phyloP scores from a whole-genome alignment of 2,797 vertebrate species.

The Pampus argenteus region DNA sequence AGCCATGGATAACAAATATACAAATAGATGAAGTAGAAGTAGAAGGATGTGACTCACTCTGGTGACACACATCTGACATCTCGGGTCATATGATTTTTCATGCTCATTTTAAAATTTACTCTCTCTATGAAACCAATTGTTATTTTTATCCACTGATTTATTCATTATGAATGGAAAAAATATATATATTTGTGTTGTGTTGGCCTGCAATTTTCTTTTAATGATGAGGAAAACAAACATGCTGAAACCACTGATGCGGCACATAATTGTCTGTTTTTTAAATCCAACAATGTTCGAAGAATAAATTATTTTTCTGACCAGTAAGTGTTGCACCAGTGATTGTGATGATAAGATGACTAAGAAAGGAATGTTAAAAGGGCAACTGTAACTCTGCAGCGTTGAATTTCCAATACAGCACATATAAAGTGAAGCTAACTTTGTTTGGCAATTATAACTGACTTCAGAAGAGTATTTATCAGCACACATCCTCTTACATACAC shows the following conservation, averaged over 20 bases:
- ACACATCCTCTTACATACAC: background rate
- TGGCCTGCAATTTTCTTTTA: too few species aligned
- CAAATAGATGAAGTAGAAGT: background rate
- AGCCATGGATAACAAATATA: background rate
- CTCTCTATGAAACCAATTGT: background rate
- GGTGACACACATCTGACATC: too few species aligned
- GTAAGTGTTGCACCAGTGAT: background rate
- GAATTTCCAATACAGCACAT: too few species aligned
- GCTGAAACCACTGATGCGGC: background rate
- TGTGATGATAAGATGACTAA: too few species aligned
- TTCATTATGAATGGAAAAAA: too few species aligned
- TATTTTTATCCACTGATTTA: background rate
- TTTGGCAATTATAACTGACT: background rate
- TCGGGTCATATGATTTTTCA: too few species aligned
- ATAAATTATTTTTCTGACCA: background rate
- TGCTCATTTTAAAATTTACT: background rate
- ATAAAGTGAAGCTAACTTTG: rapidly evolving
- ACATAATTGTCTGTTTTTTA: background rate
- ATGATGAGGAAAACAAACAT: background rate
- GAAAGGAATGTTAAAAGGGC: too few species aligned
- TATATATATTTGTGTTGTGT: too few species aligned
- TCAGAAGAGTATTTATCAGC: background rate
- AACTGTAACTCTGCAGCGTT: too few species aligned
- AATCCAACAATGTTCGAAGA: background rate
- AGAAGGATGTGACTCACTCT: background rate